Base-by-base conservation (phyloP, 2,797 vertebrate genomes). In the Enteromius unitaeniatus region DNA sequence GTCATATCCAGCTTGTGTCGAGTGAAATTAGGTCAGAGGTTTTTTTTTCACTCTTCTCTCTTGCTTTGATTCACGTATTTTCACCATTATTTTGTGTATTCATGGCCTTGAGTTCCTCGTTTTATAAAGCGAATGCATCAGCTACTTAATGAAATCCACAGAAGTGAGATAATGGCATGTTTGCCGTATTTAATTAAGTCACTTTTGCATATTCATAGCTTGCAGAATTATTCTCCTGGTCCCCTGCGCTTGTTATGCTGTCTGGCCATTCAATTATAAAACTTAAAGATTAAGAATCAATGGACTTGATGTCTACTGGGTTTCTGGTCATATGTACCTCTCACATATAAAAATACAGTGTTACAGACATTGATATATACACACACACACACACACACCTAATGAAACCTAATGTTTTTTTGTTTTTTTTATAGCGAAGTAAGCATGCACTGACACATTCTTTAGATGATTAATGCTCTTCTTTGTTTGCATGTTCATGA, bases 11-110 rank as follows among this genome's bases (percentile, higher is more conserved):
- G 73, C 78, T 65, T 45, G 49, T 82, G 85, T 86, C 40, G 77
- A 87, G 79, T 77, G 77, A 86, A 89, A 89, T 89, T 87, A 84
- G 88, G 86, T 88, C 84, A 88, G 51, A 69, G 70, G 72, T 79
- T 77, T 72, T 45, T 45, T 23, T 42, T 17, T 13, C 28, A 65
- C 55, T 74, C 23, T 68, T 37, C 15, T 76, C 78, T 87, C 23
- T 23, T 26, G 67, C 45, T 55, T 73, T 87, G 58, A 76, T 74
- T 82, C 40, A 65, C 73, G 42, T 40, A 49, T 86, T 81, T 70
- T 2, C 51, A 81, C 74, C 81, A 81, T 85, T 72, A 83, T 77
- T 87, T 80, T 78, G 65, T 87, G 45, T 81, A 78, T 84, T 14
- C 5, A 55, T 85, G 84, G 78, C 86, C 84, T 77, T 76, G 81